Base-by-base conservation (phyloP, 1,140 invertebrate genomes). In the Drosophila quadrilineata region DNA sequence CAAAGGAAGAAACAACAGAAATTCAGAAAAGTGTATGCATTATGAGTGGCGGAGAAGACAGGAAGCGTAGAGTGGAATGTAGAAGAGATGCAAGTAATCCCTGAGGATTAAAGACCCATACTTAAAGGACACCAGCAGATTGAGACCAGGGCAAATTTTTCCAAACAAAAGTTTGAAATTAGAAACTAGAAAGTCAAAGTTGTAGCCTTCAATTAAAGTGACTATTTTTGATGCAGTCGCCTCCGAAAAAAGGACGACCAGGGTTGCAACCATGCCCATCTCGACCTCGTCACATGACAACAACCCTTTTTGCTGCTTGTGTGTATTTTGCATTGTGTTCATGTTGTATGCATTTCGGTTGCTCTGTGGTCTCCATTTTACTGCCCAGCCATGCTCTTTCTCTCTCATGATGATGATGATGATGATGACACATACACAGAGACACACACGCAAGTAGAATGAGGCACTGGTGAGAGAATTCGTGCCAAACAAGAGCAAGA, bases 301-400 rank as follows among this genome's bases (percentile, higher is more conserved):
- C 53, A 59, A 6, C 35, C 24, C 29, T 6, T 36, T 10, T 54
- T 38, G 12, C 45, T 45, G 50, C 62, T 75, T 57, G n/a, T 60
- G 63, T 66, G 46, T 62, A 22, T 43, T 28, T 14, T 19, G 4
- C 9, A 6, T 10, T 35, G 31, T 67, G 49, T 53, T 67, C 64
- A 63, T 84, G 77, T 73, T 84, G 73, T 70, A 73, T 82, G 77
- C 77, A 84, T 76, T 82, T 77, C 68, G 76, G 76, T 76, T 60
- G 68, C 24, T 53, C 48, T 77, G 71, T 56, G 77, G 75, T 63
- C 41, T 67, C 48, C 75, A 79, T 79, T 79, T 58, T 75, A n/a
- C n/a, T n/a, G 75, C 58, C 41, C 38, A 43, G 26, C 46, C 38
- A 45, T 14, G 24, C 28, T 29, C 33, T 10, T 19, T 48, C 14